These are phyloP conservation scores for Leptinotarsa undecemlineata DNA, from an alignment of 1,140 invertebrate species.

Conservation along the genomic window DNA sequence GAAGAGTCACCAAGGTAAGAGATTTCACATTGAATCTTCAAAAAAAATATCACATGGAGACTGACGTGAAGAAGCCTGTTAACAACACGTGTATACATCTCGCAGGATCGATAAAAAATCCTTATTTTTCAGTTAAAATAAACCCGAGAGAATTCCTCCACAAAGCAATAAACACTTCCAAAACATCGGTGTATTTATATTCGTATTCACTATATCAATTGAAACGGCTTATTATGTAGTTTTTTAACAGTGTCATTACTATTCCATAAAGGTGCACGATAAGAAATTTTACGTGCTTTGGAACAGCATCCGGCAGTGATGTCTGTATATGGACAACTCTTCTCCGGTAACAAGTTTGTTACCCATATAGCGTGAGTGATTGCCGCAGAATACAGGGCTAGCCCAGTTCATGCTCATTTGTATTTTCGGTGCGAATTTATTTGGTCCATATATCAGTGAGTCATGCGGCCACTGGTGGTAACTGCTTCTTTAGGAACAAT, in stretches of 20 bases:
- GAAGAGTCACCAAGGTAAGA: too few species aligned
- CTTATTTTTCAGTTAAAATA: neutral
- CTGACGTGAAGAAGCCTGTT: too few species aligned
- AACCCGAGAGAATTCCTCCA: neutral
- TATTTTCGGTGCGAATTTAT: constrained; percentile 6
- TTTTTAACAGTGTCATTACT: constrained; percentile 1
- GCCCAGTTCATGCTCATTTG: neutral
- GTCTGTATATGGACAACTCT: constrained; percentile 5
- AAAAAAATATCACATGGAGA: too few species aligned
- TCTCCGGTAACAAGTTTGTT: constrained; percentile 1
- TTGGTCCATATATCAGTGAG: neutral
- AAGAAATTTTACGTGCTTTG: neutral
- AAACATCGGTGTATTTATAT: neutral
- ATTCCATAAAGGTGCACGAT: constrained; percentile 5
- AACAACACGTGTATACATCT: too few species aligned
- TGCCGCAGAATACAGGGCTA: neutral
- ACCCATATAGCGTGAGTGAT: constrained; percentile 5
- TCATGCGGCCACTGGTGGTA: neutral
- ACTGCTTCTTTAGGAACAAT: neutral
- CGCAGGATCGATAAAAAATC: neutral
- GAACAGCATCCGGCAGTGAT: constrained; percentile 7
- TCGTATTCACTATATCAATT: constrained; percentile 6
- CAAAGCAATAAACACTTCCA: neutral
- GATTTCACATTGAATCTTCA: too few species aligned
- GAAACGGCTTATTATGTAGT: constrained; percentile 3